These are phyloP conservation scores for Karalla daura DNA, from an alignment of 2,797 vertebrate species.

Conservation along the genomic window DNA sequence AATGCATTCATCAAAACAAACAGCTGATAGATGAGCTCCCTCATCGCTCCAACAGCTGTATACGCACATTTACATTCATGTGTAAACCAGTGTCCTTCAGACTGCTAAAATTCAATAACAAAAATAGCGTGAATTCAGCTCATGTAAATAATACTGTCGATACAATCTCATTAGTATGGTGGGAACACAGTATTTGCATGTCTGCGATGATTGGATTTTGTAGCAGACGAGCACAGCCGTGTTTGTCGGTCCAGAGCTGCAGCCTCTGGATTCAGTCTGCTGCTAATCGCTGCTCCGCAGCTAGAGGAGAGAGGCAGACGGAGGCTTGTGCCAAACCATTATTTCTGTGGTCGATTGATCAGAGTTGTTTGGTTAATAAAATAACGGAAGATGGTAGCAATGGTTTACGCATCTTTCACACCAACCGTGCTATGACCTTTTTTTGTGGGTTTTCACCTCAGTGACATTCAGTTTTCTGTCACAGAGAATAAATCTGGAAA, in stretches of 20 bases:
- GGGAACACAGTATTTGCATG: slow-evolving; percentile 4
- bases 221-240: no score
- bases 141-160: slow-evolving; percentile 9
- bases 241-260: not conserved
- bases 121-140: slow-evolving; percentile 17
- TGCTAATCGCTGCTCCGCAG: not conserved
- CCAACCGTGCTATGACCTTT: no score
- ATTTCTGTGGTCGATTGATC: no score
- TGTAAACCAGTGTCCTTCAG: slow-evolving; percentile 34
- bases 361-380: no score
- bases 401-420: no score
- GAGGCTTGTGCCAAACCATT: no score
- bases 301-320: not conserved
- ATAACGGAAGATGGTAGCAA: no score
- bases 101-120: slow-evolving; percentile 28
- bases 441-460: no score
- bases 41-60: slow-evolving; percentile 4
- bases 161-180: slow-evolving; percentile 7
- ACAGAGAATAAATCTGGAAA: no score
- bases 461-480: no score
- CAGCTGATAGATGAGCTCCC: slow-evolving; percentile 53
- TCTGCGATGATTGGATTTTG: slow-evolving; percentile 8
- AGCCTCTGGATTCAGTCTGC: slow-evolving; percentile 26
- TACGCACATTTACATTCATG: slow-evolving; percentile 42
- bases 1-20: slow-evolving; percentile 59